Evolutionary conservation across 1,140 invertebrate genomes (phyloP).

Genomic region (Condylostylus longicornis): DNA sequence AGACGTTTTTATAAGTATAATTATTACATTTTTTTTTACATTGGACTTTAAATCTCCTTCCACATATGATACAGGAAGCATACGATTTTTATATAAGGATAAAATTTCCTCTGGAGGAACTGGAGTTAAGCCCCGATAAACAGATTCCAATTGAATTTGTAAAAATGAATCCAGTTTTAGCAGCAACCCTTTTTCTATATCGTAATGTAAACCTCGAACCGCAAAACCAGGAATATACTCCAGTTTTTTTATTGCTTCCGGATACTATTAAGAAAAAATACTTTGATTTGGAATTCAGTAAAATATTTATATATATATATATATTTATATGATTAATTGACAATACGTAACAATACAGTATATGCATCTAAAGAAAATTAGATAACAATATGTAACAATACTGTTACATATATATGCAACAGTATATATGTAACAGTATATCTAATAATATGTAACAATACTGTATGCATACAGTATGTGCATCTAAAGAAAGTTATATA

Average conservation of each 20-base stretch:
- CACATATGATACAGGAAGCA: constrained; percentile 68
- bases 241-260: constrained; percentile 61
- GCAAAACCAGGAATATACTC: constrained; percentile 83
- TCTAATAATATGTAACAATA: constrained; percentile 1
- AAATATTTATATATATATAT: constrained; percentile 1
- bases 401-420: background rate
- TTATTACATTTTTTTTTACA: constrained; percentile 8
- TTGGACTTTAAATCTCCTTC: constrained; percentile 44
- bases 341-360: background rate
- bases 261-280: constrained; percentile 54
- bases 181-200: constrained; percentile 87
- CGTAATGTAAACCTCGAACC: constrained; percentile 87
- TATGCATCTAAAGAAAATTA: background rate
- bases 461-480: background rate
- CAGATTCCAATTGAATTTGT: constrained; percentile 88
- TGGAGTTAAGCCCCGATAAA: constrained; percentile 74
- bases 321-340: background rate
- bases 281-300: constrained; percentile 17
- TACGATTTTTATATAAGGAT: constrained; percentile 69
- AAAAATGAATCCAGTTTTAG: constrained; percentile 92
- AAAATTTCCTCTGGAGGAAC: constrained; percentile 75
- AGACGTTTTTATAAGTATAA: too few relatives aligned
- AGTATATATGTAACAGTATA: background rate
- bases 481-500: background rate
- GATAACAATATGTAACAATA: background rate